Percentiles rank a stretch among this genome's conserved stretches.
Conservation (phyloP, 2,888 invertebrate species). For the Pristionchus exspectatus region DNA sequence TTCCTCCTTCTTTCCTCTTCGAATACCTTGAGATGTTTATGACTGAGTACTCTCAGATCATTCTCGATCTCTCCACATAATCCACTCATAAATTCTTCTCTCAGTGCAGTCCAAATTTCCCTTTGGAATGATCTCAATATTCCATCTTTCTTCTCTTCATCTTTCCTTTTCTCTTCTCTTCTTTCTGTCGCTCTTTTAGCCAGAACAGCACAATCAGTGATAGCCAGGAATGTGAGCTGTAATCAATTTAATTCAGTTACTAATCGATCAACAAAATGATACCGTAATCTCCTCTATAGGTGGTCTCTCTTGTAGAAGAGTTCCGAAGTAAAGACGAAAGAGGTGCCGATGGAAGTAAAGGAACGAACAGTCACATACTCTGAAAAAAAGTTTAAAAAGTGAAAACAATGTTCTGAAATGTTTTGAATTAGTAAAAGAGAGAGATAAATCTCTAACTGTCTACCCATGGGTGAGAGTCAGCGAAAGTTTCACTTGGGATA, state of each 20-base stretch:
- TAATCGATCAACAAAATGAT: neutral
- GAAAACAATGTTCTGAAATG: neutral
- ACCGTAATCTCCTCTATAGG: slow-evolving; percentile 49
- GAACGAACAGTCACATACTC: slow-evolving; percentile 85
- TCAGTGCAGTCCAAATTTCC: slow-evolving; percentile 38
- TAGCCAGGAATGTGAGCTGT: slow-evolving; percentile 48
- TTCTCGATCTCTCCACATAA: slow-evolving; percentile 92
- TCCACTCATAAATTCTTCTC: slow-evolving; percentile 59
- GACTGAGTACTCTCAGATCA: slow-evolving; percentile 92
- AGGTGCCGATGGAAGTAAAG: slow-evolving; percentile 87
- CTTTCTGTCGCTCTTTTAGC: slow-evolving; percentile 17
- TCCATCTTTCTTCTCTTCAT: slow-evolving; percentile 29
- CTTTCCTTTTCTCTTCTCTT: neutral
- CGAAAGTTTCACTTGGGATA: slow-evolving; percentile 2
- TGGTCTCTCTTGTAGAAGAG: slow-evolving; percentile 46
- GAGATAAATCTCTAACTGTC: neutral
- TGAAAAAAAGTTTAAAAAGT: slow-evolving; percentile 14
- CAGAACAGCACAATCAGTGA: slow-evolving; percentile 44
- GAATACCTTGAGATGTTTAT: slow-evolving; percentile 79
- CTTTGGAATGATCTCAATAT: slow-evolving; percentile 41
- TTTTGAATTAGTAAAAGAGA: neutral
- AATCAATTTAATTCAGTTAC: neutral
- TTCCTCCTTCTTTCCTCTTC: neutral
- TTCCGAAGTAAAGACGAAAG: slow-evolving; percentile 54
- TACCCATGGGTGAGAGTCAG: neutral